Percentiles rank a stretch among this genome's conserved stretches.
These are phyloP conservation scores for Allobates femoralis DNA, from an alignment of 2,797 vertebrate species.

Conservation along the genomic window DNA sequence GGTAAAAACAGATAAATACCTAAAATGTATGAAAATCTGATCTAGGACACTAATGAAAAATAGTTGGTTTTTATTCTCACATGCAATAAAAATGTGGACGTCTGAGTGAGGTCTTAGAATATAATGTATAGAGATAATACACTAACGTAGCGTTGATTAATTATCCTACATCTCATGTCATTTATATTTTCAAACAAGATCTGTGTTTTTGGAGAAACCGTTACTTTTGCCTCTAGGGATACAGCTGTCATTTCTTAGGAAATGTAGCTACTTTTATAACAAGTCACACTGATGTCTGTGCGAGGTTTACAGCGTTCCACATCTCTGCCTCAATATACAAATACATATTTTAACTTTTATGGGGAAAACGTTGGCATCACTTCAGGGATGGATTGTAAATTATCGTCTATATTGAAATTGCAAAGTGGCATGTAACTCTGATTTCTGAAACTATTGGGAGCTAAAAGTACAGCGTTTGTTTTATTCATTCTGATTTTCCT, in stretches of 20 bases:
- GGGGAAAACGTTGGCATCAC: conserved; percentile 30
- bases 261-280: conserved; percentile 36
- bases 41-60: too few species aligned
- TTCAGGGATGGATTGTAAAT: conserved; percentile 36
- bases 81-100: too few species aligned
- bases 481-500: neutral
- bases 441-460: conserved; percentile 29
- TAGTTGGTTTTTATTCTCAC: too few species aligned
- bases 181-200: conserved; percentile 40
- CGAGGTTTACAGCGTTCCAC: conserved; percentile 25
- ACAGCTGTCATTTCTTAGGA: conserved; percentile 25
- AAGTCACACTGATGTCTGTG: conserved; percentile 26
- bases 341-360: conserved; percentile 44
- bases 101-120: too few species aligned
- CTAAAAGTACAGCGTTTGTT: conserved; percentile 17
- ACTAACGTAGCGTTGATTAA: conserved; percentile 19
- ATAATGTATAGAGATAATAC: too few species aligned
- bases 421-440: conserved; percentile 25
- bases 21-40: too few species aligned
- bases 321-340: conserved; percentile 5
- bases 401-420: conserved; percentile 44
- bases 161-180: conserved; percentile 33
- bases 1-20: too few species aligned
- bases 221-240: conserved; percentile 41
- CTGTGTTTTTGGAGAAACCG: conserved; percentile 1